Base-by-base conservation (phyloP, 2,888 invertebrate species). In the Brenthis daphne region DNA sequence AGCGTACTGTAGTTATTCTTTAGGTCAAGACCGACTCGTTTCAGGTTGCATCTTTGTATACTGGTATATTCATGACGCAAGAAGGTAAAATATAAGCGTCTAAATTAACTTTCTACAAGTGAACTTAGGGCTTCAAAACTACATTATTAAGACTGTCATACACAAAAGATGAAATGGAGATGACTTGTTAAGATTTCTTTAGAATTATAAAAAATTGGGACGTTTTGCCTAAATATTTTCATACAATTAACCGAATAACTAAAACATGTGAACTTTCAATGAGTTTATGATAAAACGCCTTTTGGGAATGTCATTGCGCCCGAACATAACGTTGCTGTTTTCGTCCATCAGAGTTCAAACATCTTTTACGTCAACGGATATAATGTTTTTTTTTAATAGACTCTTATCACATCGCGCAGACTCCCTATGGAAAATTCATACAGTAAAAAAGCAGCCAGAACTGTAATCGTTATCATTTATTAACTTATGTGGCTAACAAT, bases 21-120 rank as follows among this genome's bases (percentile, higher is more conserved):
- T 70, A 51, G 67, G 69, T 70, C 69, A 70, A 70, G 69, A 70
- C 55, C 58, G 54, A 57, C 64, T 57, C 63, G 66, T 66, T 54
- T 67, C 54, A 51, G 64, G 64, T 70, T 37, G 50, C 57, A 66
- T 57, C 61, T 60, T 51, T 63, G 16, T 53, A 13, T 53, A 16
- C 51, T 51, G 14, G 51, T 51, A 50, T 13, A 8, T 4, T 3
- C 43, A 24, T 60, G 24, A 50, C 48, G 48, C 48, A 29, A 50
- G n/a, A n/a, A 29, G 24, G 24, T 29, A 56, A 33, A n/a, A 24
- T 48, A 29, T 60, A 29, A 48, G 11, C 29, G 24, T 37, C 37
- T 37, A 8, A 11, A 37, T 37, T 37, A 8, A 37, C 11, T 37
- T 37, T 37, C 37, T 37, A 37, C 8, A 2, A 37, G 37, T 8